A percentile compares a stretch with the other conserved stretches of the same genome.
These are phyloP conservation scores for Morelia viridis DNA, from an alignment of 2,797 vertebrate genomes.

Conservation along the genomic window DNA sequence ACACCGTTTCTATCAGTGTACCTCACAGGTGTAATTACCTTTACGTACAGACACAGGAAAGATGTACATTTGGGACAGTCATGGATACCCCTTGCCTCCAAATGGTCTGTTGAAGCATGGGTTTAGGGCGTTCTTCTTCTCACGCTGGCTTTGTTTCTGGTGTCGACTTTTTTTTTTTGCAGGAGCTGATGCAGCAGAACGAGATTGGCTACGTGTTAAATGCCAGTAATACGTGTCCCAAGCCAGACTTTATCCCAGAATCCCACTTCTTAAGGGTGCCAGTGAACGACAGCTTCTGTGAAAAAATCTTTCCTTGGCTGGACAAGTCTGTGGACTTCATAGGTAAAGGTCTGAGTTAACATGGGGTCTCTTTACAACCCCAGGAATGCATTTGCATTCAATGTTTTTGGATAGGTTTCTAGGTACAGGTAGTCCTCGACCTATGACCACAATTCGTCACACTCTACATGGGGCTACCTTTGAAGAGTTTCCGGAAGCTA, in stretches of 20 bases:
- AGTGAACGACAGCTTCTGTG: conserved; percentile 96
- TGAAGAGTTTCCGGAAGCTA: too few relatives aligned
- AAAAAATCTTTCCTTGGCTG: conserved; percentile 96
- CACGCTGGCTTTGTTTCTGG: not conserved
- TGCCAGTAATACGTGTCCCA: conserved; percentile 94
- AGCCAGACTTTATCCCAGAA: conserved; percentile 93
- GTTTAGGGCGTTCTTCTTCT: not conserved
- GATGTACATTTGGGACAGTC: too few relatives aligned
- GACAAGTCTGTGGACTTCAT: conserved; percentile 96
- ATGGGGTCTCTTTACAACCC: not conserved
- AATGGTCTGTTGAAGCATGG: too few relatives aligned
- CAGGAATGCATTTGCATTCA: not conserved
- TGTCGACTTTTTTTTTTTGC: conserved; percentile 20
- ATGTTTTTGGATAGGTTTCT: not conserved
- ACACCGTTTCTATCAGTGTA: too few relatives aligned
- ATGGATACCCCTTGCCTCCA: too few relatives aligned
- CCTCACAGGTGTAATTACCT: too few relatives aligned
- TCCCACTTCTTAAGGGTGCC: conserved; percentile 93
- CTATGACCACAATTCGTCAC: too few relatives aligned
- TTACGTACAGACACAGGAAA: too few relatives aligned
- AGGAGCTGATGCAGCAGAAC: conserved; percentile 97
- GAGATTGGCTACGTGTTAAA: conserved; percentile 90
- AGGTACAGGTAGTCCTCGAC: too few relatives aligned
- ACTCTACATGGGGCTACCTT: too few relatives aligned
- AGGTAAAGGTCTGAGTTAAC: conserved; percentile 74